phyloP scores from a whole-genome alignment of 2,888 invertebrate genomes.

The Metallyticus violacea region DNA sequence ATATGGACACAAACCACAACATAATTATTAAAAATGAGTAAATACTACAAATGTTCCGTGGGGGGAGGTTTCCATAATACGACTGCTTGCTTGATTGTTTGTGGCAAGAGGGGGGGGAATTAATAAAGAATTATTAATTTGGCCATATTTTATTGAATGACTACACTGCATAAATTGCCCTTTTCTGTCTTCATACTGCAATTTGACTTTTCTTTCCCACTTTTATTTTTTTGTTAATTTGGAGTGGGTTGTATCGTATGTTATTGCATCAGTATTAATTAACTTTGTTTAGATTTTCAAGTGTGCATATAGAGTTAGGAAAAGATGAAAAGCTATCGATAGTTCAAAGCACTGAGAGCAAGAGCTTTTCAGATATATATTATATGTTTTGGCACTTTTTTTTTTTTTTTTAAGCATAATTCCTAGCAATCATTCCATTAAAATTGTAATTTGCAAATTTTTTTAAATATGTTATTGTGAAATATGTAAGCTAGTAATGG shows the following conservation, averaged over 20 bases:
- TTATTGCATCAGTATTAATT: slow-evolving; percentile 8
- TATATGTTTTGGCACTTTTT: slow-evolving; percentile 6
- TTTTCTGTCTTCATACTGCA: slow-evolving; percentile 8
- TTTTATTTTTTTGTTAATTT: neutral
- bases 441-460: slow-evolving; percentile 11
- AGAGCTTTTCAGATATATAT: neutral
- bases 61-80: slow-evolving; percentile 12
- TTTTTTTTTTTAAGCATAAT: slow-evolving; percentile 18
- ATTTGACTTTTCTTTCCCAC: neutral
- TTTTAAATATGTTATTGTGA: slow-evolving; percentile 29
- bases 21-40: slow-evolving; percentile 3
- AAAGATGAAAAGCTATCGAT: neutral
- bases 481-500: slow-evolving; percentile 11
- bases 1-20: slow-evolving; percentile 27
- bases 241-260: neutral
- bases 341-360: neutral
- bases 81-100: slow-evolving; percentile 9
- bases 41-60: slow-evolving; percentile 12
- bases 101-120: slow-evolving; percentile 10
- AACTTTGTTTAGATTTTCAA: neutral
- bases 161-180: slow-evolving; percentile 1
- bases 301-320: neutral
- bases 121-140: slow-evolving; percentile 19
- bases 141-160: neutral
- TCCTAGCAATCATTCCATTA: slow-evolving; percentile 31